Evolutionary conservation across 2,888 invertebrate species (phyloP), one percentile per base, ranked within the genome.

Genomic region (Candidula unifasciata): DNA sequence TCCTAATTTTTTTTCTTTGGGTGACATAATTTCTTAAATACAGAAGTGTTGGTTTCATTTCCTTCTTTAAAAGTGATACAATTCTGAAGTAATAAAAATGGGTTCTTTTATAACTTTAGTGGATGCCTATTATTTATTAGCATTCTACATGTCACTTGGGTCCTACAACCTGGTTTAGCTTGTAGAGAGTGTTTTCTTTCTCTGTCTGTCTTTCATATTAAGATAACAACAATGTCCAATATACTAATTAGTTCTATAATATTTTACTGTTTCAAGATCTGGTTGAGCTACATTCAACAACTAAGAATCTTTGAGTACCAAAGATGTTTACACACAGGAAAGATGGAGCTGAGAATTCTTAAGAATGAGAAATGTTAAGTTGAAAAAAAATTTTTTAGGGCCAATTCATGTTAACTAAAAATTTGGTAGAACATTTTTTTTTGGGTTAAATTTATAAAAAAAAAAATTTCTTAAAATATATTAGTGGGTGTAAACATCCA

Each of bases 121-220:
- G 44, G 44, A 44, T 44, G 13, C 44, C 44, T 44, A 44, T 44
- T 44, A 44, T 44, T 44, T 44, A 44, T 1, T 16, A 74, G 27
- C 44, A 74, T 74, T 74, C n/a, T n/a, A 52, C 73, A 74, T 74
- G 24, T 52, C n/a, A 44, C 10, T 52, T 0, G 5, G 44, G 18
- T 71, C 37, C 16, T 0, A 35, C 8, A 24, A n/a, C 24, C 24
- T 71, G 35, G 69, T 69, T 60, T 60, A 16, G 21, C n/a, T 60
- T 60, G 21, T 21, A n/a, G 5, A 21, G 24, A 60, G 21, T 24
- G 60, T n/a, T 24, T 24, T 60, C 73, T n/a, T 5, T 44, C 73
- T 74, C 73, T 74, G 73, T 74, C 44, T 74, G 73, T 74, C 27
- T 74, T 74, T 74, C 10, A 52, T 74, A 74, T 10, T n/a, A 44